Evolutionary conservation across 2,888 invertebrate species (phyloP), one percentile per base, ranked within the genome.

Genomic region (Athetis lepigone): DNA sequence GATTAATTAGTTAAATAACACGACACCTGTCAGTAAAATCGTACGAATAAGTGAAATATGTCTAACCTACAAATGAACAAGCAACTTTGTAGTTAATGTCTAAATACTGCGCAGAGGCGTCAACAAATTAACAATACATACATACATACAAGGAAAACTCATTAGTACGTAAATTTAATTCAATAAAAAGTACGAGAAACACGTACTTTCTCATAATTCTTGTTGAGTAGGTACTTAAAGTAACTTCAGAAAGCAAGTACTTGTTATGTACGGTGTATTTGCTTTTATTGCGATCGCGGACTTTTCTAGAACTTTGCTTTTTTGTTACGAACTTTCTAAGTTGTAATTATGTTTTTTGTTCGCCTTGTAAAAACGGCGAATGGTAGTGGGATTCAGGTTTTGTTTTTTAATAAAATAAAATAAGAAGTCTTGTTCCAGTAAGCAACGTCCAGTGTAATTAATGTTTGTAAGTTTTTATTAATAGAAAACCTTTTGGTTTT

Each of bases 141-240:
- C 21, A 61, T 25, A 58, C 27, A 50, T 29, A 62, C 23, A 33
- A 25, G 1, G 25, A 13, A 47, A 63, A 63, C 60, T 72, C 62
- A 69, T 75, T 63, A 68, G 51, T 62, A 70, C 42, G 45, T 42
- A 74, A 72, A 79, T 72, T 72, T 74, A 62, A 81, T 79, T 79
- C 66, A 81, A 77, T 81, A 74, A 71, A 80, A 76, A 80, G 58
- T 67, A 57, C 40, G 18, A 79, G 60, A 60, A 79, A 81, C 82
- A 71, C 71, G 74, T 79, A 70, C 70, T 71, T 69, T 45, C 78
- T 77, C 71, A 82, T 80, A 83, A 83, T 77, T 82, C 75, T 75
- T 70, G 67, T 70, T 75, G 81, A 82, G 78, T 76, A 76, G 76
- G 75, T 82, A 78, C 83, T 81, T 81, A 80, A 73, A 80, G 76